Conservation (phyloP, 2,797 vertebrate species). For the Mormyrus proboscirostris region DNA sequence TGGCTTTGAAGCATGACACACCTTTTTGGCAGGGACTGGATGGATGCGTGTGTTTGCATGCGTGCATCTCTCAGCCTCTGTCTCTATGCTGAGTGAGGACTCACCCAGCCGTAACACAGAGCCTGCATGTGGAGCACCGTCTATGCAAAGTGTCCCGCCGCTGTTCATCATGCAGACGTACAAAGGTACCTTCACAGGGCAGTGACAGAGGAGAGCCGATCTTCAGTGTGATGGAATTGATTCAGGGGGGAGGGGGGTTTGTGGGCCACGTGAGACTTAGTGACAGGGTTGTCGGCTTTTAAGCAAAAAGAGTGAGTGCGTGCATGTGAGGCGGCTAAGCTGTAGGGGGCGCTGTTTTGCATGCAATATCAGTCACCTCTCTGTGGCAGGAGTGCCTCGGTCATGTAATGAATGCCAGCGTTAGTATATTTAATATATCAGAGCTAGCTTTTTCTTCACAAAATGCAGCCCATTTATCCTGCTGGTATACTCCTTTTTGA, state of each 20-base stretch:
- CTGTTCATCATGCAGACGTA: conserved; percentile 46
- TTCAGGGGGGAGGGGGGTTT: neutral
- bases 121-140: conserved; percentile 25
- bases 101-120: conserved; percentile 24
- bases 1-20: neutral
- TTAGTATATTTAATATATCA: neutral
- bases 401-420: neutral
- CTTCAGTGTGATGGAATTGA: conserved; percentile 12
- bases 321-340: neutral
- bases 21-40: neutral
- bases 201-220: neutral
- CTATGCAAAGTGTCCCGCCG: conserved; percentile 14
- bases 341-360: neutral
- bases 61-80: neutral
- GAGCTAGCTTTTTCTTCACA: neutral
- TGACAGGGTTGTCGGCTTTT: neutral
- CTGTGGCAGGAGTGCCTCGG: neutral
- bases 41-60: neutral
- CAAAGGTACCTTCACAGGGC: conserved; percentile 20
- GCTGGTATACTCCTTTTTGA: neutral
- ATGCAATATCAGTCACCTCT: neutral
- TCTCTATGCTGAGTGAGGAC: neutral
- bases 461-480: neutral
- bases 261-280: neutral
- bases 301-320: neutral